Conservation (phyloP, 1,140 invertebrate species). For the Drosophila albomicans region DNA sequence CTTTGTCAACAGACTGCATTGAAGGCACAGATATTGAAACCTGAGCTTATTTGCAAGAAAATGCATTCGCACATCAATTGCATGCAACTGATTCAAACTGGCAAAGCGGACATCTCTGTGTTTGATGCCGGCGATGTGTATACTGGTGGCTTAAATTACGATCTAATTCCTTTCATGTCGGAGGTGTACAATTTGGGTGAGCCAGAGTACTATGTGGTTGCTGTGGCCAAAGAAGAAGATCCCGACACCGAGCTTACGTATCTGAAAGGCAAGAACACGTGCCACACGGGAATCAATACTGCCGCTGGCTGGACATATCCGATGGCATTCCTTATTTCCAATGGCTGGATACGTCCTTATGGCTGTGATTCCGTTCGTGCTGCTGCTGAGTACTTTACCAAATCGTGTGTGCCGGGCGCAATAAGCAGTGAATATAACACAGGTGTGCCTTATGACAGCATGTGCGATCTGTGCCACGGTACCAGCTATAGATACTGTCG, state of each 20-base stretch:
- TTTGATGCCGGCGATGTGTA: slow-evolving; percentile 98
- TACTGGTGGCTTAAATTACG: slow-evolving; percentile 92
- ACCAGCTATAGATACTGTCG: slow-evolving; percentile 92
- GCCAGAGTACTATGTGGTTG: slow-evolving; percentile 96
- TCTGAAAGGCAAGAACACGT: slow-evolving; percentile 94
- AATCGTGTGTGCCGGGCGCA: slow-evolving; percentile 95
- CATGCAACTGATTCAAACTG: slow-evolving; percentile 92
- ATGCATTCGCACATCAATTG: slow-evolving; percentile 95
- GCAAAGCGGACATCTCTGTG: slow-evolving; percentile 94
- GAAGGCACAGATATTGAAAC: slow-evolving; percentile 94
- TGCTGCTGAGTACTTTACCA: slow-evolving; percentile 96
- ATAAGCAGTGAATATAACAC: slow-evolving; percentile 93
- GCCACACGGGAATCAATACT: slow-evolving; percentile 95
- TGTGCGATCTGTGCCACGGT: slow-evolving; percentile 97
- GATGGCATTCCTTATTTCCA: slow-evolving; percentile 95
- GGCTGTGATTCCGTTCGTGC: slow-evolving; percentile 95
- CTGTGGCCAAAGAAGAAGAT: slow-evolving; percentile 95
- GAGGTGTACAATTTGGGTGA: slow-evolving; percentile 95
- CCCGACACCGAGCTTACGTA: slow-evolving; percentile 94
- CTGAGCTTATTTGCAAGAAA: slow-evolving; percentile 94
- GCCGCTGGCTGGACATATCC: slow-evolving; percentile 98
- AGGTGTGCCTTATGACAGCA: slow-evolving; percentile 93
- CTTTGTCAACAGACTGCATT: slow-evolving; percentile 89
- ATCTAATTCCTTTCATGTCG: slow-evolving; percentile 94
- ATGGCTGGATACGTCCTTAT: slow-evolving; percentile 96